Base-by-base conservation (phyloP, 2,888 invertebrate species). In the Hermodice carunculata region DNA sequence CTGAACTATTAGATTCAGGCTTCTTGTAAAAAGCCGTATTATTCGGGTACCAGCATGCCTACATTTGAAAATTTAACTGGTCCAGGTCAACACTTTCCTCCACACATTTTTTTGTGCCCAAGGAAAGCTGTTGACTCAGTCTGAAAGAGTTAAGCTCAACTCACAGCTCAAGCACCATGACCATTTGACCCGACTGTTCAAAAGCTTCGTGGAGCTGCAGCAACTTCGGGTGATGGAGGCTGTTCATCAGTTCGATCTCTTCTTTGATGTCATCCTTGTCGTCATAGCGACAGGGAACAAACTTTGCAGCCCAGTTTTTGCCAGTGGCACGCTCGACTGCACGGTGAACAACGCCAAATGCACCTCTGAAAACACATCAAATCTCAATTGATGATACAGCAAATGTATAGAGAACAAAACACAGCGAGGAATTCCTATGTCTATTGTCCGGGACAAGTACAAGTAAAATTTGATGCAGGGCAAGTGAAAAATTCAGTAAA, bases 111-210 rank as follows among this genome's bases (percentile, higher is more conserved):
- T n/a, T n/a, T n/a, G n/a, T n/a, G n/a, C n/a, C n/a, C n/a, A n/a
- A n/a, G n/a, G n/a, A n/a, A n/a, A n/a, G n/a, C n/a, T n/a, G 11
- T 37, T 37, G 17, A 17, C 17, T 37, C 17, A 14, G 11, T 14
- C 11, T 37, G 11, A 14, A 37, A 37, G 11, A 37, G 17, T 37
- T 37, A 37, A 17, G 42, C 5, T 67, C 34, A 5, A 81, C 86
- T 84, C 71, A 87, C 87, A 87, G 82, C 78, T 87, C 87, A 24
- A 87, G 80, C 54, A 87, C 85, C 77, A 87, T 83, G 71, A 85
- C 84, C 81, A 87, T 86, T 69, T 87, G 86, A 67, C 85, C 85
- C 37, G 84, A 80, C 11, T 86, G 87, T 61, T 87, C 87, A 63
- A 87, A 86, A 6, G 87, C 86, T 60, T 86, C 86, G 60, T 86